phyloP scores from a whole-genome alignment of 2,113 vertebrate genomes.

The Phoenicopterus ruber region DNA sequence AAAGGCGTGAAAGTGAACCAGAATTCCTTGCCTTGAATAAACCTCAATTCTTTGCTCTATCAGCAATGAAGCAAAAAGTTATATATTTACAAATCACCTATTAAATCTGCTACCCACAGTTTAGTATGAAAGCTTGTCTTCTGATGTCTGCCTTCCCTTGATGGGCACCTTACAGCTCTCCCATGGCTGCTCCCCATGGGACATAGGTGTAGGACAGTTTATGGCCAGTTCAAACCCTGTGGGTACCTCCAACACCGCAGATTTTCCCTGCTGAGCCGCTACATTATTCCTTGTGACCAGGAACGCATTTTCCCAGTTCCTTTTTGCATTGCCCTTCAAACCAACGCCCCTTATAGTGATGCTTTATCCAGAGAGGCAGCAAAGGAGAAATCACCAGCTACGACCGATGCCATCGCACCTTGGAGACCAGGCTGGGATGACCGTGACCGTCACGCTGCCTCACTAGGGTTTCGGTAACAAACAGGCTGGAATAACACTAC shows the following conservation, averaged over 20 bases:
- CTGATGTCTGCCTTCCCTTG: rapidly evolving
- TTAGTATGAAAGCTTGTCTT: neutral
- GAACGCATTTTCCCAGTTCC: neutral
- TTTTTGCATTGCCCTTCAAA: neutral
- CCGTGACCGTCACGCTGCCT: rapidly evolving
- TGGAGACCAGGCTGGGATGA: neutral
- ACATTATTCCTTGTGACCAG: neutral
- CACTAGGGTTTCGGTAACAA: neutral
- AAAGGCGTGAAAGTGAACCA: neutral
- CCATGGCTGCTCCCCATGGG: neutral
- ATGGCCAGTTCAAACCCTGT: neutral
- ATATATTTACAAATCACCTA: neutral
- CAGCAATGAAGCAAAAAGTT: rapidly evolving
- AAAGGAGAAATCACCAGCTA: neutral
- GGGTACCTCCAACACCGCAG: neutral
- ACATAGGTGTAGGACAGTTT: rapidly evolving
- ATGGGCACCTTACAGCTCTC: neutral
- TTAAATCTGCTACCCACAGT: neutral
- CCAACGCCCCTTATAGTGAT: rapidly evolving
- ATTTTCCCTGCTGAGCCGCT: neutral
- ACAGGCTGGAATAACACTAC: neutral
- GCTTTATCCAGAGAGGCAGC: neutral
- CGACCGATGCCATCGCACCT: rapidly evolving
- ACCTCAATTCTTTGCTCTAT: neutral
- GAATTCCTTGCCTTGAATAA: neutral